phyloP scores from a whole-genome alignment of 2,113 vertebrate species.

The mouse (Mus musculus) region GRCm39 chr10:106059001-106059500 shows the following conservation, averaged over 20 bases:
- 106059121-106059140: not conserved
- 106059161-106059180: not conserved
- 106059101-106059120: slow-evolving; percentile 21
- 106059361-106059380: not conserved
- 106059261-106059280: not conserved
- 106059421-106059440: not conserved
- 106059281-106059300: not conserved
- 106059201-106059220: not conserved
- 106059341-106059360: not conserved
- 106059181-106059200: slow-evolving; percentile 40
- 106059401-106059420: not conserved
- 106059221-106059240: not conserved
- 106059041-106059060: not conserved
- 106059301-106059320: slow-evolving; percentile 19
- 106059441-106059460: not conserved
- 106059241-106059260: not conserved
- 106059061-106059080: not conserved
- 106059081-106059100: slow-evolving; percentile 13
- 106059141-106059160: not conserved
- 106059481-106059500: too few relatives aligned
- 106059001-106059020: too few relatives aligned
- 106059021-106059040: slow-evolving; percentile 41
- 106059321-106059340: not conserved
- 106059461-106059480: too few relatives aligned
- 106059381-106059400: not conserved